Conservation (phyloP, 2,797 vertebrate genomes). For the Centropyge bicolor region DNA sequence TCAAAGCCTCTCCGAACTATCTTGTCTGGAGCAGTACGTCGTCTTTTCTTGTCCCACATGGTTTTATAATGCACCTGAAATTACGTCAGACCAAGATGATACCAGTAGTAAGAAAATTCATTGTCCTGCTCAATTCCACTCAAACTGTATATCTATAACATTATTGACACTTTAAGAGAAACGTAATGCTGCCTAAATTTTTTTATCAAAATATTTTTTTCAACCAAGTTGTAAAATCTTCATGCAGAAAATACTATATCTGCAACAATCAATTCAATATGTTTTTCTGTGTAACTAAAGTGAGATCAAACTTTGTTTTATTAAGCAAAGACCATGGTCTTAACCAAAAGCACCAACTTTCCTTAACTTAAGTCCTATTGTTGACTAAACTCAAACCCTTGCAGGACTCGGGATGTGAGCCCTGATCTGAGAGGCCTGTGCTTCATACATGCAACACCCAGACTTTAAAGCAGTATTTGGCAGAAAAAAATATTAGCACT, state of each 20-base stretch:
- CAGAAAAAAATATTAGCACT: not conserved
- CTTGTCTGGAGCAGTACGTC: constrained; percentile 23
- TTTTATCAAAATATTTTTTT: too few species aligned
- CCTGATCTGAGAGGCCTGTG: not conserved
- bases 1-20: constrained; percentile 48
- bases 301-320: not conserved
- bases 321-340: not conserved
- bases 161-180: not conserved
- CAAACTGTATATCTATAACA: not conserved
- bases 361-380: not conserved
- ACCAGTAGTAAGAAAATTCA: not conserved
- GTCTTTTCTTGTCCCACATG: constrained; percentile 21
- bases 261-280: not conserved
- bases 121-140: not conserved
- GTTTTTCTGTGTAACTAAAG: not conserved
- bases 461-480: not conserved
- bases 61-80: constrained; percentile 22
- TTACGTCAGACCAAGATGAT: constrained; percentile 12
- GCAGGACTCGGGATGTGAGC: not conserved
- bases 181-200: not conserved
- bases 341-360: not conserved
- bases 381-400: not conserved
- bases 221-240: too few species aligned
- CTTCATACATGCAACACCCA: not conserved
- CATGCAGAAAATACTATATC: not conserved